phyloP scores from a whole-genome alignment of 2,113 vertebrate species.

The Synodontis membranacea region DNA sequence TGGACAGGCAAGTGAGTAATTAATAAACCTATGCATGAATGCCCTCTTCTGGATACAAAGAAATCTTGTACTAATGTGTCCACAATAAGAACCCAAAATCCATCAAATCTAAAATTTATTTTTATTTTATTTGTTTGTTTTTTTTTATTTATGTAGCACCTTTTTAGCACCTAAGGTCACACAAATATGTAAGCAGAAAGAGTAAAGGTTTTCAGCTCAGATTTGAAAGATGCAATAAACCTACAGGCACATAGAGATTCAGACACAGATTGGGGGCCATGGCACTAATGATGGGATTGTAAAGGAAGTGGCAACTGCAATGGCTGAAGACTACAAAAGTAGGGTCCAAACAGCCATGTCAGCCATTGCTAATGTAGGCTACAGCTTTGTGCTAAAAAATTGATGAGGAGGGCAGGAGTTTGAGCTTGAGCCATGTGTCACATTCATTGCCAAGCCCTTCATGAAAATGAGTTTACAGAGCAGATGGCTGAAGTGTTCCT shows the following conservation, averaged over 20 bases:
- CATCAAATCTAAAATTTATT: not conserved
- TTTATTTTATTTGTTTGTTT: not conserved
- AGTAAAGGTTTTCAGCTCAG: not conserved
- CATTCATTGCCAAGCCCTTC: conserved; percentile 26
- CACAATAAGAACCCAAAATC: not conserved
- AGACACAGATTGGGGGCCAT: not conserved
- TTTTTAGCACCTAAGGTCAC: not conserved
- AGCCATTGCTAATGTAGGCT: not conserved
- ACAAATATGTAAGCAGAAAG: not conserved
- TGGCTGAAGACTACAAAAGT: not conserved
- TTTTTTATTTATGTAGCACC: not conserved
- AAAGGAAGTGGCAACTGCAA: not conserved
- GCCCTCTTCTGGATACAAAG: conserved; percentile 64
- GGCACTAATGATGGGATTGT: not conserved
- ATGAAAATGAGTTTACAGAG: conserved; percentile 26
- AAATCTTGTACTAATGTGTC: not conserved
- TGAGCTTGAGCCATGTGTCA: conserved; percentile 36
- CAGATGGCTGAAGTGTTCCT: conserved; percentile 34
- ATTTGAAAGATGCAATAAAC: not conserved
- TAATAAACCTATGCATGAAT: conserved; percentile 50
- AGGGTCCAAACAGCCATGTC: not conserved
- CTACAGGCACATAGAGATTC: not conserved
- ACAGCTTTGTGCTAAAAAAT: not conserved
- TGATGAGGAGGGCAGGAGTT: not conserved
- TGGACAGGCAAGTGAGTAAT: conserved; percentile 25